A percentile compares a stretch with the other conserved stretches of the same genome.
These are phyloP conservation scores for Theodoxus fluviatilis DNA, from an alignment of 2,888 invertebrate species.

Conservation along the genomic window DNA sequence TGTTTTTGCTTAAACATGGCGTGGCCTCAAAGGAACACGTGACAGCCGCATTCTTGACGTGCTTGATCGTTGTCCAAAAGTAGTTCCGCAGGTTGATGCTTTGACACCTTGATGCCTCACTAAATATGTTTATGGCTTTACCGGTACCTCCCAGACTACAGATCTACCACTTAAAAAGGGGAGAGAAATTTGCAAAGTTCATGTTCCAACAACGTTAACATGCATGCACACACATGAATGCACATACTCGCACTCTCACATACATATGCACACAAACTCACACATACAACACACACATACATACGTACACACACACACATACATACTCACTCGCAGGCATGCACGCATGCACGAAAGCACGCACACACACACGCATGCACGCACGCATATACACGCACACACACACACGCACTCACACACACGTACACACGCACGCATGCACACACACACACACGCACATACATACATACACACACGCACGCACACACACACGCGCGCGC, in stretches of 20 bases:
- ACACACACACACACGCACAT: not conserved
- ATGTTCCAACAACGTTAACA: too few relatives aligned
- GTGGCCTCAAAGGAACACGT: too few relatives aligned
- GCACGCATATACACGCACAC: not conserved
- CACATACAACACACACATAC: not conserved
- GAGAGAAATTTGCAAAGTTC: too few relatives aligned
- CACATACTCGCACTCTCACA: not conserved
- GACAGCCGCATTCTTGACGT: too few relatives aligned
- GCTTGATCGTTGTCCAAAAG: too few relatives aligned
- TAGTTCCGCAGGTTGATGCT: too few relatives aligned
- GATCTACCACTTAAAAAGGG: too few relatives aligned
- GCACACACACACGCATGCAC: slow-evolving; percentile 7
- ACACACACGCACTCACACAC: not conserved
- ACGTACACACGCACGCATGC: not conserved
- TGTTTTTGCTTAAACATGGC: too few relatives aligned
- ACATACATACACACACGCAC: slow-evolving; percentile 2
- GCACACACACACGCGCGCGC: slow-evolving; percentile 4
- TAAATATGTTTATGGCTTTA: too few relatives aligned
- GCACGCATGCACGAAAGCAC: not conserved
- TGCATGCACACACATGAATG: not conserved
- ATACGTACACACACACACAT: not conserved
- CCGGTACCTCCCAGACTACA: too few relatives aligned
- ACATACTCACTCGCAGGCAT: not conserved
- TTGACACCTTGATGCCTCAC: too few relatives aligned
- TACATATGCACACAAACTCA: not conserved